A percentile compares a stretch with the other conserved stretches of the same genome.
phyloP scores from a whole-genome alignment of 2,888 invertebrate genomes.

The Balanococcus diminutus region DNA sequence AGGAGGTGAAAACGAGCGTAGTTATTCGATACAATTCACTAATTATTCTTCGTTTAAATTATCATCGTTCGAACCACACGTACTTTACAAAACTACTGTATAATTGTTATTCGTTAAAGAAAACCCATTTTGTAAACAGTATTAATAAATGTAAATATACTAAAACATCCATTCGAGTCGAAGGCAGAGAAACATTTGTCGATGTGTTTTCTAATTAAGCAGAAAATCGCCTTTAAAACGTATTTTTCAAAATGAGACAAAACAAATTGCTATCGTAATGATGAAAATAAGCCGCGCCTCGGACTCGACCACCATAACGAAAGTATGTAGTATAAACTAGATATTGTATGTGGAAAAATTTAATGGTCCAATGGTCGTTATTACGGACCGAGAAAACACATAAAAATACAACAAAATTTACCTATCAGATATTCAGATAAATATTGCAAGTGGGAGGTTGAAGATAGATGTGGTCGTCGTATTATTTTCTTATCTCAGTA shows the following conservation, averaged over 20 bases:
- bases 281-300: background rate
- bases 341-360: background rate
- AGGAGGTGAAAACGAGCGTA: background rate
- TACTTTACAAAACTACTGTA: constrained; percentile 6
- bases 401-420: background rate
- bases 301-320: background rate
- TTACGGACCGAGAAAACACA: background rate
- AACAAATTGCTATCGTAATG: background rate
- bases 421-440: background rate
- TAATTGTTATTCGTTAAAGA: constrained; percentile 23
- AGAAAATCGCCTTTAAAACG: background rate
- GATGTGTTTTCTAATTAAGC: background rate
- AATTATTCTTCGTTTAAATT: constrained; percentile 14
- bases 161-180: background rate
- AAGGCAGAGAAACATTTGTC: background rate
- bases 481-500: background rate
- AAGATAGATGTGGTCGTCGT: background rate
- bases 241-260: background rate
- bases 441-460: background rate
- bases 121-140: constrained; percentile 3
- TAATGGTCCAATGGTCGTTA: background rate
- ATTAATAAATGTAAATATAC: background rate
- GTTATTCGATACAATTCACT: background rate
- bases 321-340: background rate
- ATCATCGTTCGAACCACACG: background rate